A percentile compares a stretch with the other conserved stretches of the same genome.
phyloP scores from a whole-genome alignment of 37 sponge, comb jelly and placozoan species.

The Aphrocallistes beatrix region DNA sequence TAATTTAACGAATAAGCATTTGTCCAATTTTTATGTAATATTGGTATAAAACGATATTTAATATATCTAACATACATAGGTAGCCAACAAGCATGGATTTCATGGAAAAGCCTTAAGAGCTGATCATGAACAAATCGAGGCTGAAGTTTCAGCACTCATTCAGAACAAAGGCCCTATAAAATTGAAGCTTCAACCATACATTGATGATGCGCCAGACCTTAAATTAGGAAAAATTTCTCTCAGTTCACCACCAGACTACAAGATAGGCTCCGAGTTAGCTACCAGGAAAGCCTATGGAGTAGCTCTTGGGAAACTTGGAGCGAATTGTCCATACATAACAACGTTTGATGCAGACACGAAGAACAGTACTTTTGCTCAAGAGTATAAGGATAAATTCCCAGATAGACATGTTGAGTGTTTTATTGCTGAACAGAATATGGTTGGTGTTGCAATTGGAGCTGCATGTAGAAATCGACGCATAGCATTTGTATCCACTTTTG shows the following conservation, averaged over 20 bases:
- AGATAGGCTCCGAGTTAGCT: constrained; percentile 70
- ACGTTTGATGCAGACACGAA: constrained; percentile 97
- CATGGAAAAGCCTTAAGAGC: constrained; percentile 18
- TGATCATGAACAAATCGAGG: not conserved
- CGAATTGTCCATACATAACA: constrained; percentile 36
- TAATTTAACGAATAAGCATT: not conserved
- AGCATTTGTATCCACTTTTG: constrained; percentile 85
- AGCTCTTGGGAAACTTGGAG: constrained; percentile 83
- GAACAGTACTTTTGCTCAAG: constrained; percentile 92
- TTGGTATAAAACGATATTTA: not conserved
- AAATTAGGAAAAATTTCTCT: constrained; percentile 34
- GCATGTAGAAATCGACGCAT: constrained; percentile 72
- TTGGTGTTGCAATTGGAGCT: constrained; percentile 83
- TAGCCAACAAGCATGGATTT: constrained; percentile 28
- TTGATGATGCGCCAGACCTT: constrained; percentile 68
- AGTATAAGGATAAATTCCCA: constrained; percentile 84
- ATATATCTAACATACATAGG: not conserved
- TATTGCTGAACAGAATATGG: constrained; percentile 96
- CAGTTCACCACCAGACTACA: constrained; percentile 68
- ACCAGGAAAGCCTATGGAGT: constrained; percentile 83
- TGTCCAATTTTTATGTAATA: not conserved
- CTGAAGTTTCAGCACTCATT: constrained; percentile 25
- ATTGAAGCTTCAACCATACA: constrained; percentile 31
- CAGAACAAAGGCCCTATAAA: constrained; percentile 51
- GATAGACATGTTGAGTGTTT: constrained; percentile 95